A percentile compares a stretch with the other conserved stretches of the same genome.
phyloP scores from a whole-genome alignment of 2,888 invertebrate species.

The Gandaritis pyraliata region DNA sequence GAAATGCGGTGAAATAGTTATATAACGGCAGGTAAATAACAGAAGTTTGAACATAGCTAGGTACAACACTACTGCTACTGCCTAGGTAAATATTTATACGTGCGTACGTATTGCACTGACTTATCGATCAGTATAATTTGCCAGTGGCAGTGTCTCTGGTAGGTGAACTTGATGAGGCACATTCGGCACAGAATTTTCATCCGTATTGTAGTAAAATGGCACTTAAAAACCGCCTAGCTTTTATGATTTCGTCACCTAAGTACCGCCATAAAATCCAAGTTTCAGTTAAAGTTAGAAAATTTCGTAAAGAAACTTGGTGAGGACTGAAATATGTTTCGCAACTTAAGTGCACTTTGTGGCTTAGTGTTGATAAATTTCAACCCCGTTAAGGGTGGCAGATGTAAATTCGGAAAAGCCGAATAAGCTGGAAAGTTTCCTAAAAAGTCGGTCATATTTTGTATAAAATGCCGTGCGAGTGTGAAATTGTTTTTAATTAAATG shows the following conservation, averaged over 20 bases:
- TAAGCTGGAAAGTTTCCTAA: conserved; percentile 5
- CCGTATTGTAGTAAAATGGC: background rate
- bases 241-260: conserved; percentile 12
- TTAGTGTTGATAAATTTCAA: conserved; percentile 40
- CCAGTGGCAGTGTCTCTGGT: too few species aligned
- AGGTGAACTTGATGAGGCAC: background rate
- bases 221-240: background rate
- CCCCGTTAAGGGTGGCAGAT: conserved; percentile 20
- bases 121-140: too few species aligned
- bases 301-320: conserved; percentile 29
- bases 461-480: background rate
- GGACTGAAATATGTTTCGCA: conserved; percentile 34
- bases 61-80: too few species aligned
- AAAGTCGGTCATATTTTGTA: conserved; percentile 10
- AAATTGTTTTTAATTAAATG: too few species aligned
- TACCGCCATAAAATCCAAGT: conserved; percentile 22
- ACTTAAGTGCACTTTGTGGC: conserved; percentile 43
- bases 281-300: conserved; percentile 33
- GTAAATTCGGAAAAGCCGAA: conserved; percentile 11
- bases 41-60: background rate
- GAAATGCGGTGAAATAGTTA: background rate
- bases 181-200: background rate
- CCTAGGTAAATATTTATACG: too few species aligned
- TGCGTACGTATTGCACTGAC: too few species aligned
- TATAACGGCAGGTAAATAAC: background rate